Evolutionary conservation across 37 sponge, comb jelly and placozoan genomes (phyloP).

Genomic region (Chondrilla cf. caribensis): DNA sequence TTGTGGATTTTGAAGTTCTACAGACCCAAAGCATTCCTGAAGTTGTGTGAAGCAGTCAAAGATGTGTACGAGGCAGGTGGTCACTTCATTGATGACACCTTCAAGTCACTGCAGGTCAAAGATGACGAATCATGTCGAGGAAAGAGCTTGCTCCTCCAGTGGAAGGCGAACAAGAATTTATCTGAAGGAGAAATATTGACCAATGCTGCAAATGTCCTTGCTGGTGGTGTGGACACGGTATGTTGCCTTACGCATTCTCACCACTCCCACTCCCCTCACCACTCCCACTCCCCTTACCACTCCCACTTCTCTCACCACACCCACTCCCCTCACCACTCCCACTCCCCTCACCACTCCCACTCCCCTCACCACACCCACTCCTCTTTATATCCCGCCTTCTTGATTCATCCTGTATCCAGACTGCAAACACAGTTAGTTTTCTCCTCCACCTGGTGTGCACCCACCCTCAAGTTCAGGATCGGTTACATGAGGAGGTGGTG

Average conservation of each 20-base stretch:
- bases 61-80: slow-evolving; percentile 12
- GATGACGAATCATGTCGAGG: not conserved
- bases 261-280: not conserved
- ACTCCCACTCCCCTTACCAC: not conserved
- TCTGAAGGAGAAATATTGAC: slow-evolving; percentile 20
- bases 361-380: not conserved
- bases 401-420: not conserved
- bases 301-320: not conserved
- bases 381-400: not conserved
- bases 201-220: slow-evolving; percentile 27
- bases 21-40: not conserved
- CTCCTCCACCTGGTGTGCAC: slow-evolving; percentile 42
- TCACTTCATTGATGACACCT: not conserved
- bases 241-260: too few relatives aligned
- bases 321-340: not conserved
- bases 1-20: not conserved
- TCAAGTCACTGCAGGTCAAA: not conserved
- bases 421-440: slow-evolving; percentile 30
- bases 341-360: not conserved
- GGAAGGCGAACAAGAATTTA: slow-evolving; percentile 39
- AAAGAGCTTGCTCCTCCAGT: slow-evolving; percentile 42
- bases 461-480: slow-evolving; percentile 32
- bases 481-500: slow-evolving; percentile 19
- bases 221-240: slow-evolving; percentile 55
- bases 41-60: not conserved